Conservation (phyloP, 2,113 vertebrate genomes). For the Ctenodactylus gundi region DNA sequence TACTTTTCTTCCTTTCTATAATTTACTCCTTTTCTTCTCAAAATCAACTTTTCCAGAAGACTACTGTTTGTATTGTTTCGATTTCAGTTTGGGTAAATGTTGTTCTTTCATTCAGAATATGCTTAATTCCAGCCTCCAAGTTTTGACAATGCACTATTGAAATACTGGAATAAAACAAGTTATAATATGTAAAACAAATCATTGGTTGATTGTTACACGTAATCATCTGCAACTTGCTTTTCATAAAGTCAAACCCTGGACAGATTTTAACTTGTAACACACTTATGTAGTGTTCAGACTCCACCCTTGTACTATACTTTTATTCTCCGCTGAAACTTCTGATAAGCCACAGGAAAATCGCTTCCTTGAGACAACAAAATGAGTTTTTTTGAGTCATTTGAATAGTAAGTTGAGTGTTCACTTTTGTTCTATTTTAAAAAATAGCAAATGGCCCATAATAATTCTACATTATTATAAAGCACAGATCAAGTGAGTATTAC, state of each 20-base stretch:
- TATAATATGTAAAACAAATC: not conserved
- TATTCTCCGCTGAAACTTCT: not conserved
- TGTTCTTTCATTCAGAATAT: not conserved
- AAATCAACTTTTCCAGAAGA: not conserved
- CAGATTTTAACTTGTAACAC: not conserved
- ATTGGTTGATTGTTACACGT: not conserved
- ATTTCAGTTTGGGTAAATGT: not conserved
- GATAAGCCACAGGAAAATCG: not conserved
- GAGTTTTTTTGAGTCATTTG: not conserved
- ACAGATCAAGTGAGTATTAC: not conserved
- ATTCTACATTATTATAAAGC: not conserved
- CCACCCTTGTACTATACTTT: not conserved
- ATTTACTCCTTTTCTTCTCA: not conserved
- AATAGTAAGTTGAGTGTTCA: not conserved
- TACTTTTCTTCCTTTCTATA: not conserved
- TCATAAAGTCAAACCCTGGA: not conserved
- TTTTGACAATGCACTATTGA: not conserved
- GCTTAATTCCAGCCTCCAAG: not conserved
- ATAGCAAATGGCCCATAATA: not conserved
- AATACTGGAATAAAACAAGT: not conserved
- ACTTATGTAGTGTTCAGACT: not conserved
- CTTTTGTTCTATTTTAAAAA: not conserved
- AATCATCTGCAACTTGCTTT: not conserved
- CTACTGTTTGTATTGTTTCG: not conserved
- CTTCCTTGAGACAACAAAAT: not conserved